Conservation (phyloP, 2,797 vertebrate genomes). For the Chloroceryle inda region DNA sequence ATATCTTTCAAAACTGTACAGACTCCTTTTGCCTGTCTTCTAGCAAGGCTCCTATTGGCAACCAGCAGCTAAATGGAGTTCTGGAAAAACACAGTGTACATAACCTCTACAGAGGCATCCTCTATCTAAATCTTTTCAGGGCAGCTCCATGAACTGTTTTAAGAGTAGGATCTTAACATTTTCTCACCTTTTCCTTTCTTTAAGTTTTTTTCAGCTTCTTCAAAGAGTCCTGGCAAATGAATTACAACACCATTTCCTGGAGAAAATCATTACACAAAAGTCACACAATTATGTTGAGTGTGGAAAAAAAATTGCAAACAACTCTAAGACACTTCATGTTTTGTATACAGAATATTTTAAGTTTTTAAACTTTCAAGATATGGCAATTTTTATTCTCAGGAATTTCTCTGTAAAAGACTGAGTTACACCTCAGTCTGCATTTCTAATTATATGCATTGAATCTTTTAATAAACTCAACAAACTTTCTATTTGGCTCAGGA, state of each 20-base stretch:
- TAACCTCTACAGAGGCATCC: not conserved
- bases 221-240: slow-evolving; percentile 96
- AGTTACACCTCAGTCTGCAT: not conserved
- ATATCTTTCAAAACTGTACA: not conserved
- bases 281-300: not conserved
- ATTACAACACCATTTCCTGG: slow-evolving; percentile 97
- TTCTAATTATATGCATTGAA: not conserved
- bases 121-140: not conserved
- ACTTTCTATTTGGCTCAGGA: not conserved
- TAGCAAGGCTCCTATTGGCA: not conserved
- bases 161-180: not conserved
- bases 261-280: slow-evolving; percentile 29
- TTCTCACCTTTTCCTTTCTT: slow-evolving; percentile 93
- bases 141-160: not conserved
- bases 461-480: not conserved
- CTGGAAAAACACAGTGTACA: not conserved
- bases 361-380: not conserved
- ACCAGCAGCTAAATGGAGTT: not conserved
- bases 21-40: not conserved
- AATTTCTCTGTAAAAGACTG: not conserved
- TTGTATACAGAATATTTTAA: not conserved
- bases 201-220: slow-evolving; percentile 95
- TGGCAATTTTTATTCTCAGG: not conserved
- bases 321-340: not conserved
- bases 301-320: not conserved